Percentiles rank a stretch among this genome's conserved stretches.
Conservation (phyloP, 2,113 vertebrate species). For the Maylandia zebra region DNA sequence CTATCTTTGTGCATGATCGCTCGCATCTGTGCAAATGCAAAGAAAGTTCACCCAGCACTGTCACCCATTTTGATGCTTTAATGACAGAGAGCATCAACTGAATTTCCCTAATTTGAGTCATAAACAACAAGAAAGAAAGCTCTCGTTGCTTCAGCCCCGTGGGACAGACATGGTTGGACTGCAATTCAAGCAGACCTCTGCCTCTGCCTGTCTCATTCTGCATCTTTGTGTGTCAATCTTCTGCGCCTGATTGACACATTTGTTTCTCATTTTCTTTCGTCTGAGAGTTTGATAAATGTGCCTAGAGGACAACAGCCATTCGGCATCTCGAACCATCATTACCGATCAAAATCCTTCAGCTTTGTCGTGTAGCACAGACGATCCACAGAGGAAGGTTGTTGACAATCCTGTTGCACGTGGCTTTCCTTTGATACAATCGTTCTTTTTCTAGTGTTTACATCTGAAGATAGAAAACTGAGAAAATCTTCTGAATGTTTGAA, state of each 20-base stretch:
- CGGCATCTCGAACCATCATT: neutral
- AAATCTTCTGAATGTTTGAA: neutral
- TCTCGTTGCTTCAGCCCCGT: neutral
- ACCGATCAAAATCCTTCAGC: neutral
- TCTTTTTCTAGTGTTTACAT: neutral
- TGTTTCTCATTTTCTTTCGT: conserved; percentile 13
- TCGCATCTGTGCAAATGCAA: neutral
- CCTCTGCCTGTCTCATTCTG: conserved; percentile 6
- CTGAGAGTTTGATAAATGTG: conserved; percentile 30
- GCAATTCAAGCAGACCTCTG: conserved; percentile 5
- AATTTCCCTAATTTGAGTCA: conserved; percentile 11
- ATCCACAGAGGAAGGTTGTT: neutral
- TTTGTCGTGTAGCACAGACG: neutral
- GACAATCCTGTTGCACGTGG: neutral
- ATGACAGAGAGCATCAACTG: neutral
- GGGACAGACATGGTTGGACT: conserved; percentile 8
- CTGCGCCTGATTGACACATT: conserved; percentile 29
- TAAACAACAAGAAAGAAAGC: neutral
- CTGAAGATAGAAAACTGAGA: neutral
- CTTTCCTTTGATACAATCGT: neutral
- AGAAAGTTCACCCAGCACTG: neutral
- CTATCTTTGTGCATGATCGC: neutral
- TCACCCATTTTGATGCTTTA: neutral
- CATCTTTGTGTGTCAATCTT: conserved; percentile 15
- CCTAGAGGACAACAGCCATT: conserved; percentile 27